Evolutionary conservation across 2,797 vertebrate genomes (phyloP).

Genomic region (Peromyscus eremicus): DNA sequence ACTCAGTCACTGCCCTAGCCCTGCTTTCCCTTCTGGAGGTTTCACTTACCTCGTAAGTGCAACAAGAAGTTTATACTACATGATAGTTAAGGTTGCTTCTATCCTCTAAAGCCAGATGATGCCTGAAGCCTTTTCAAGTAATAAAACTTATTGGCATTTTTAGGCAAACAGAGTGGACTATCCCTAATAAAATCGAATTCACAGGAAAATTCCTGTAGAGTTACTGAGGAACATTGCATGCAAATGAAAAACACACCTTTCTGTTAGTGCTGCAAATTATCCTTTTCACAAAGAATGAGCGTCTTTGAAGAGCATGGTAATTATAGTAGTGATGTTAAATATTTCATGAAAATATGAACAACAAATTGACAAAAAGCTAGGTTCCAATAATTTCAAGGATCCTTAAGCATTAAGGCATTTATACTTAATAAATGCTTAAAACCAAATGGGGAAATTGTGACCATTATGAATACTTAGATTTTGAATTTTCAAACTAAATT

Average conservation of each 20-base stretch:
- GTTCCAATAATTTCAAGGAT: constrained; percentile 24
- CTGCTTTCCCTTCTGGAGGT: not conserved
- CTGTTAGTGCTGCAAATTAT: constrained; percentile 14
- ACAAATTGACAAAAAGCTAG: not conserved
- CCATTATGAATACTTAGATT: not conserved
- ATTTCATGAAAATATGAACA: constrained; percentile 31
- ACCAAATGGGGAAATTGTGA: not conserved
- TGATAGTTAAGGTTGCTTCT: not conserved
- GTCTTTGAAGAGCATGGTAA: not conserved
- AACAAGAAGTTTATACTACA: not conserved
- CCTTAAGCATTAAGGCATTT: not conserved
- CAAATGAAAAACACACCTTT: constrained; percentile 28
- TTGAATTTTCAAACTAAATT: constrained; percentile 33
- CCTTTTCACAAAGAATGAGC: constrained; percentile 4
- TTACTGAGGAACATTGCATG: not conserved
- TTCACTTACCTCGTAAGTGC: not conserved
- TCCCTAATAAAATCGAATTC: constrained; percentile 25
- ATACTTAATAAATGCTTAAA: not conserved
- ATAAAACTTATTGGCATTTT: constrained; percentile 46
- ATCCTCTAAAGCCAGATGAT: constrained; percentile 6
- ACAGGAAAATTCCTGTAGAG: not conserved
- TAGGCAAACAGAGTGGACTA: not conserved
- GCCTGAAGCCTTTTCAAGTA: not conserved
- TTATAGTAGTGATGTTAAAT: not conserved
- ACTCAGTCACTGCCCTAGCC: not conserved